Percentiles rank a stretch among this genome's conserved stretches.
These are phyloP conservation scores for Carollia perspicillata DNA, from an alignment of 2,113 vertebrate species.

Conservation along the genomic window DNA sequence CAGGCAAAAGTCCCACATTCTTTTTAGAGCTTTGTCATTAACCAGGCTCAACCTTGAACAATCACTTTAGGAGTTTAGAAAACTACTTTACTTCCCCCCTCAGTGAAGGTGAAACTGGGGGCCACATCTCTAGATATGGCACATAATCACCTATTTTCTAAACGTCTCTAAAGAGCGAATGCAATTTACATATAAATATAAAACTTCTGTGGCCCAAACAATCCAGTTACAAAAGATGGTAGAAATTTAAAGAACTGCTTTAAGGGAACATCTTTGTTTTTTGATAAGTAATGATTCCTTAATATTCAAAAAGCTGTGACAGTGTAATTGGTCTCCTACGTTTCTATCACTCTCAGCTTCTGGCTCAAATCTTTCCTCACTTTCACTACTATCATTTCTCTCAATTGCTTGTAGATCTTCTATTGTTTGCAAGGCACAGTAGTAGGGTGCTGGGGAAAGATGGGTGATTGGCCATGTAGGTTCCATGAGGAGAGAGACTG, in stretches of 20 bases:
- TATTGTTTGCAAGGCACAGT: background rate
- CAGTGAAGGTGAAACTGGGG: background rate
- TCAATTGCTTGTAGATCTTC: background rate
- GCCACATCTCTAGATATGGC: background rate
- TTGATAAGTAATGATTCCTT: background rate
- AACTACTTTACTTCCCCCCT: background rate
- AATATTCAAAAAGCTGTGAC: background rate
- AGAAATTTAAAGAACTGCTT: background rate
- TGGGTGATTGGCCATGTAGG: background rate
- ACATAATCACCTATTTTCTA: background rate
- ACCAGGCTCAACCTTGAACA: conserved; percentile 14
- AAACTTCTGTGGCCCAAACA: background rate
- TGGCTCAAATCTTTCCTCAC: background rate
- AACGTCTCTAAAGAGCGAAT: background rate
- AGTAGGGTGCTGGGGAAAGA: background rate
- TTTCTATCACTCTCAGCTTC: background rate
- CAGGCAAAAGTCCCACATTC: background rate
- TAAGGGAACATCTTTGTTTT: background rate
- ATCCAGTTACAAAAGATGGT: background rate
- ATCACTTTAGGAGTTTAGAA: conserved; percentile 23
- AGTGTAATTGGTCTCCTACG: background rate
- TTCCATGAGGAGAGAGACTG: background rate
- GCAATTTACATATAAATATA: background rate
- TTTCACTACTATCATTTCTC: background rate
- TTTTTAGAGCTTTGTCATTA: conserved; percentile 18